A percentile compares a stretch with the other conserved stretches of the same genome.
Evolutionary conservation across 2,113 vertebrate species (phyloP).

Genomic region (Cyphomyrus plagiostoma): DNA sequence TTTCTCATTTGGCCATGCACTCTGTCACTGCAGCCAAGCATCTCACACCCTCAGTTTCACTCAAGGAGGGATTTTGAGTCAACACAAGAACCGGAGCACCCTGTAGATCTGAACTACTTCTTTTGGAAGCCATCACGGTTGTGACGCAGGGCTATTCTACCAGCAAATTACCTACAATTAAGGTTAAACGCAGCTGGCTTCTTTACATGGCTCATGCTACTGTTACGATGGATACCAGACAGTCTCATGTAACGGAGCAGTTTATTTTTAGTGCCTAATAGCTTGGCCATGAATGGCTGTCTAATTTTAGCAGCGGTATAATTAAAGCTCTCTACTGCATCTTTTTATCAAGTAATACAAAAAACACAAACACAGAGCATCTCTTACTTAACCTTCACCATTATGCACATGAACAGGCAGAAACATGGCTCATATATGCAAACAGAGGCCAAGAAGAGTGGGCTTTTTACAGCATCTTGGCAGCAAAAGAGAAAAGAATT

Average conservation of each 20-base stretch:
- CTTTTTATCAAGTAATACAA: background rate
- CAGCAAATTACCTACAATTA: conserved; percentile 1
- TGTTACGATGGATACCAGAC: conserved; percentile 6
- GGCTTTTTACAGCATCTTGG: conserved; percentile 4
- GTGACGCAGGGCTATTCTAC: background rate
- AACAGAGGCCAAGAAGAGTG: background rate
- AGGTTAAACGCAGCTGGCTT: conserved; percentile 4
- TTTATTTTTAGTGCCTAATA: conserved; percentile 12
- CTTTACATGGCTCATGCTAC: background rate
- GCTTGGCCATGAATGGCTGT: background rate
- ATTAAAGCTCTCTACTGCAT: background rate
- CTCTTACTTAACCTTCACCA: background rate
- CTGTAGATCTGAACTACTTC: background rate
- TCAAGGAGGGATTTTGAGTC: background rate
- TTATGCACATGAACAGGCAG: background rate
- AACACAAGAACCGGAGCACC: background rate
- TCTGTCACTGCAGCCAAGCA: background rate
- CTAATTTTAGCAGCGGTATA: background rate
- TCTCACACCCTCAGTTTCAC: background rate
- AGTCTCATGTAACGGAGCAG: background rate
- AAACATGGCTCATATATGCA: conserved; percentile 8
- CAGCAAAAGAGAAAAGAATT: background rate
- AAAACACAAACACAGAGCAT: background rate
- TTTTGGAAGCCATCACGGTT: background rate
- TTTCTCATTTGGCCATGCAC: background rate